Evolutionary conservation across 2,113 vertebrate species (phyloP), one percentile per base, ranked within the genome.

Genomic region (Crotalus viridis): DNA sequence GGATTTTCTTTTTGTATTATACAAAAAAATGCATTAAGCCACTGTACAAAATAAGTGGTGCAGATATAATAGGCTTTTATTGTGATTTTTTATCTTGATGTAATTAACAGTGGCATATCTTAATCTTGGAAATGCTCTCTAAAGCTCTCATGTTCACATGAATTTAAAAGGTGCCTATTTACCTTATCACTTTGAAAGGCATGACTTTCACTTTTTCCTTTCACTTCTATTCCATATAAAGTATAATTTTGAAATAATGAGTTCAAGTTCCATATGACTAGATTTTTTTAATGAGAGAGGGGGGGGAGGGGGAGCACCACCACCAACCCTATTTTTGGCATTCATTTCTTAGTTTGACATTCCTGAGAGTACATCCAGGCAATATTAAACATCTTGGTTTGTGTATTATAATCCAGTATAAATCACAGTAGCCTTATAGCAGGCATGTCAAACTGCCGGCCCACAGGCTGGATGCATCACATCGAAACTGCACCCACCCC

Each of bases 61-160:
- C 89, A 96, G 90, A 97, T 97, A 90, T 96, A 91, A 95, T 33
- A 92, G 94, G 94, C 95, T 97, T 97, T 96, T 85, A 91, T 90
- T 94, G 74, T 95, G 93, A 94, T 95, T 93, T 95, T 97, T 97
- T 96, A 95, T 92, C 92, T 92, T 92, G 95, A 91, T 87, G 55
- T 94, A 96, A 96, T 96, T 61, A 93, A 94, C 93, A 92, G 94
- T 94, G 95, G 96, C 88, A 94, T 95, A 94, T 95, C 95, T 74
- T 97, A 96, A 97, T 96, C 93, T 95, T 94, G 88, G 93, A 94
- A 93, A 92, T 93, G 89, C 89, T 96, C 95, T 93, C 24, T 93
- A 93, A 95, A 96, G 91, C 39, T n/a, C 24, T 88, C 94, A 97
- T 95, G 64, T 88, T 94, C 87, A 88, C 92, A 28, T 93, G 94